Evolutionary conservation across 1,140 invertebrate genomes (phyloP).

Genomic region (Kradibia gibbosae): DNA sequence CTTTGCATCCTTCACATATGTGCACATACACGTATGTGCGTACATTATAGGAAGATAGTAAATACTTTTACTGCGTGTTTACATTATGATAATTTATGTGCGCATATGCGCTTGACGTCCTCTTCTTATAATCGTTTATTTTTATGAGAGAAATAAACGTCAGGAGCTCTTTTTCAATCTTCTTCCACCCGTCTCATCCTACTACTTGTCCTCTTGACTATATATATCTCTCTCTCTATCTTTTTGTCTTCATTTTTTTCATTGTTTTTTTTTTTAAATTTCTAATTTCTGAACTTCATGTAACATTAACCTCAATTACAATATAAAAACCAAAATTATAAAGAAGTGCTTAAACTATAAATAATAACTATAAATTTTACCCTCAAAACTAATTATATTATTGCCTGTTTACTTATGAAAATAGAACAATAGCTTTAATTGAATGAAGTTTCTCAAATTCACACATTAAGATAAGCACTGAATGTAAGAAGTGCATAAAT

Average conservation of each 20-base stretch:
- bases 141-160: conserved; percentile 49
- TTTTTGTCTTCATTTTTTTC: not conserved
- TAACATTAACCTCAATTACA: too few relatives aligned
- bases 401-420: not conserved
- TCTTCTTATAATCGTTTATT: conserved; percentile 50
- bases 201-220: not conserved
- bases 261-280: not conserved
- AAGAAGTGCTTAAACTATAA: not conserved
- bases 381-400: not conserved
- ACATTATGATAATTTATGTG: conserved; percentile 52
- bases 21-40: not conserved
- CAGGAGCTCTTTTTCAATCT: conserved; percentile 37
- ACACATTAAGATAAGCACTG: too few relatives aligned
- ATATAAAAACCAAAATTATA: not conserved
- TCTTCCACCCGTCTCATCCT: not conserved
- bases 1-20: not conserved
- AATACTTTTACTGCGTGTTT: conserved; percentile 51
- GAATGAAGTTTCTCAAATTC: not conserved
- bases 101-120: conserved; percentile 30
- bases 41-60: conserved; percentile 39
- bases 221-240: not conserved
- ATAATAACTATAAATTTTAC: too few relatives aligned
- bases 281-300: conserved; percentile 14
- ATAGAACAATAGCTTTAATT: not conserved
- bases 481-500: not conserved